These are phyloP conservation scores for Drosophila biarmipes DNA, from an alignment of 1,140 invertebrate species.

Conservation along the genomic window DNA sequence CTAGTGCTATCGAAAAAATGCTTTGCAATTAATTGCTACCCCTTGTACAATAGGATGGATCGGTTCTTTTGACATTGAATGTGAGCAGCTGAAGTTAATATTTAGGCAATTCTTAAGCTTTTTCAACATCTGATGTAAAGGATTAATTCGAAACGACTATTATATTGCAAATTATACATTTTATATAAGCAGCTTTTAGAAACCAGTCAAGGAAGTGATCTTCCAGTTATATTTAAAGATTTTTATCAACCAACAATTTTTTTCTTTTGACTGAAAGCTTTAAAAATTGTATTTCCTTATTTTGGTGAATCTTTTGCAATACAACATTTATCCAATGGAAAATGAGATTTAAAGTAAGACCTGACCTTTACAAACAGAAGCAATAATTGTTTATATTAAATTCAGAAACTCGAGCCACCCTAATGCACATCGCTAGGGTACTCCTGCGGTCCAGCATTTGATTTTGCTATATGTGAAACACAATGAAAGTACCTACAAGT, in stretches of 20 bases:
- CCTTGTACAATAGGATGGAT: slow-evolving; percentile 13
- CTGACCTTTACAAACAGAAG: not conserved
- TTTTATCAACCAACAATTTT: not conserved
- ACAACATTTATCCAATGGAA: not conserved
- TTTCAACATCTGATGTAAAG: not conserved
- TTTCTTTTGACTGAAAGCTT: not conserved
- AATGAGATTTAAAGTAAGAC: not conserved
- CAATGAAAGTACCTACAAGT: slow-evolving; percentile 54
- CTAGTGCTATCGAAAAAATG: slow-evolving; percentile 31
- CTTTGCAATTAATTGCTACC: slow-evolving; percentile 33
- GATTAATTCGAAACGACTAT: not conserved
- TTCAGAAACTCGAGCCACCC: slow-evolving; percentile 14
- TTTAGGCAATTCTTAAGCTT: slow-evolving; percentile 6
- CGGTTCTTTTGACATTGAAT: slow-evolving; percentile 10
- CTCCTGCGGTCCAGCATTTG: slow-evolving; percentile 21
- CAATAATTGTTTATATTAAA: slow-evolving; percentile 1
- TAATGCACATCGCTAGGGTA: slow-evolving; percentile 8
- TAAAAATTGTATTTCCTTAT: not conserved
- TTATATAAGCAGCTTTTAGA: not conserved
- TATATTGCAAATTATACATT: not conserved
- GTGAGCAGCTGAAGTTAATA: not conserved
- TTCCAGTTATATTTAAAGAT: too few species aligned
- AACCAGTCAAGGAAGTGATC: not conserved
- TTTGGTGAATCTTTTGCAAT: not conserved
- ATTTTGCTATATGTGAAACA: slow-evolving; percentile 30